These are phyloP conservation scores for Lampris megalopsis DNA, from an alignment of 2,113 vertebrate species.

Conservation along the genomic window DNA sequence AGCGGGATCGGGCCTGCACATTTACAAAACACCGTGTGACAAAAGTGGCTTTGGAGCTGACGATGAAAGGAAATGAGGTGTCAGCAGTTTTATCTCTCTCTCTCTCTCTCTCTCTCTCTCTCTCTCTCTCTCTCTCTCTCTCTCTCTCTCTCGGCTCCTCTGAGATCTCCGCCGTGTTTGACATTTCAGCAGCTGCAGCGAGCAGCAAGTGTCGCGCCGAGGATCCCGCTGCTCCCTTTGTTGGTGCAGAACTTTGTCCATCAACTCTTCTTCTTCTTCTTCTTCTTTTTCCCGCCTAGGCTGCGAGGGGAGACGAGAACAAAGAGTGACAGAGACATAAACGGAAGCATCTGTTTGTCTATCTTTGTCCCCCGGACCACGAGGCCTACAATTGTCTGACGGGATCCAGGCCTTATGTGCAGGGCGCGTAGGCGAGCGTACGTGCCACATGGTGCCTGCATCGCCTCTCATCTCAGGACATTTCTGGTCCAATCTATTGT, in stretches of 20 bases:
- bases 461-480: conserved; percentile 65
- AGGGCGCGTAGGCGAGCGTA: conserved; percentile 39
- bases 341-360: conserved; percentile 71
- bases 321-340: conserved; percentile 73
- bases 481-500: conserved; percentile 72
- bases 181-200: conserved; percentile 74
- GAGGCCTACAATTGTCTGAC: conserved; percentile 61
- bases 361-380: conserved; percentile 53
- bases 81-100: conserved; percentile 77
- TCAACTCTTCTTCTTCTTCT: conserved; percentile 35
- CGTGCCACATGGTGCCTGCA: conserved; percentile 67
- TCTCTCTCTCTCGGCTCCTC: conserved; percentile 61
- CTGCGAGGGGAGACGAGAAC: conserved; percentile 46
- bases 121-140: too few relatives aligned
- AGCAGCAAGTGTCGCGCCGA: conserved; percentile 62
- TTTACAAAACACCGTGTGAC: conserved; percentile 77
- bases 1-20: conserved; percentile 66
- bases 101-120: not conserved
- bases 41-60: conserved; percentile 77
- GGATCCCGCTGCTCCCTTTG: conserved; percentile 65
- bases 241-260: conserved; percentile 62
- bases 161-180: conserved; percentile 77
- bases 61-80: conserved; percentile 79
- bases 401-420: conserved; percentile 50
- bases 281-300: conserved; percentile 46